phyloP scores from a whole-genome alignment of 2,113 vertebrate species.

The Neolamprologus tretocephalus region DNA sequence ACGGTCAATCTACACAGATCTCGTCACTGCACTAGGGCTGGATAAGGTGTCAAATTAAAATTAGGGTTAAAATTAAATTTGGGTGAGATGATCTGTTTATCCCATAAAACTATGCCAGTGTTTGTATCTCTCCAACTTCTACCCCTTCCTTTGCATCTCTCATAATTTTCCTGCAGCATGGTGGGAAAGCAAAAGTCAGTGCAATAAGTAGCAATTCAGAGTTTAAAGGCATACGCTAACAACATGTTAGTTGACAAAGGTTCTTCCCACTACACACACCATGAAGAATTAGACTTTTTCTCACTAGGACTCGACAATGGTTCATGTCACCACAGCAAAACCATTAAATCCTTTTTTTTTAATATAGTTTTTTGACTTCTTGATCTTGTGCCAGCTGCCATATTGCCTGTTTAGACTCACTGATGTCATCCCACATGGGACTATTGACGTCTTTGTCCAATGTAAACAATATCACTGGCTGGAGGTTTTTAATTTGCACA shows the following conservation, averaged over 20 bases:
- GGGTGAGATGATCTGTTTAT: neutral
- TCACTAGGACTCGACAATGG: neutral
- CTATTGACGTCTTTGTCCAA: neutral
- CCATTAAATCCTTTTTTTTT: neutral
- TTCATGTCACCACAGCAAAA: neutral
- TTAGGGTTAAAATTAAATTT: neutral
- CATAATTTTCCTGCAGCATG: neutral
- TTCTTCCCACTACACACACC: neutral
- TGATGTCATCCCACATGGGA: neutral
- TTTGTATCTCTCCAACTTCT: neutral
- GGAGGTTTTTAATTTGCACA: neutral
- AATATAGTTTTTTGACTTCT: neutral
- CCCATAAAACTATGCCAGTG: neutral
- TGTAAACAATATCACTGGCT: neutral
- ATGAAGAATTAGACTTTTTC: neutral
- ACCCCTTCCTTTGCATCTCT: neutral
- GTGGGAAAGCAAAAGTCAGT: neutral
- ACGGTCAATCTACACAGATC: fast-evolving
- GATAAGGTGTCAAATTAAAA: neutral
- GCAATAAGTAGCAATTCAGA: neutral
- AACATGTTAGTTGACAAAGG: neutral
- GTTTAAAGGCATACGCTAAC: neutral
- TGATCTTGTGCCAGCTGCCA: neutral
- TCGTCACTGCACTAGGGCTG: fast-evolving
- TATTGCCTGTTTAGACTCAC: neutral